phyloP scores from a whole-genome alignment of 2,797 vertebrate species.

The Oreonectes daqikongensis region DNA sequence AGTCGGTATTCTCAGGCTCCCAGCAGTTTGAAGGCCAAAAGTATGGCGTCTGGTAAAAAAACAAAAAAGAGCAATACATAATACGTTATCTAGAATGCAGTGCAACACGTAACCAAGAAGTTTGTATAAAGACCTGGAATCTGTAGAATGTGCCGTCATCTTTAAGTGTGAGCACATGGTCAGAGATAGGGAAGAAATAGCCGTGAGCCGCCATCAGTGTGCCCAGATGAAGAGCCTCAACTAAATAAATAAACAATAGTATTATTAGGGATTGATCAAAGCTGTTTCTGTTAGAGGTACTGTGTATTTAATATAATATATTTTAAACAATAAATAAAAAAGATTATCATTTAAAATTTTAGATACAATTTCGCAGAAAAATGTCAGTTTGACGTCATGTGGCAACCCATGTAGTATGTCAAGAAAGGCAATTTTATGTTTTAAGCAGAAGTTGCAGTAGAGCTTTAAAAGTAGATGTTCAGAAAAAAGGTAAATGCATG shows the following conservation, averaged over 20 bases:
- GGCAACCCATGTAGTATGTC: too few relatives aligned
- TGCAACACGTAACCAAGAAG: too few relatives aligned
- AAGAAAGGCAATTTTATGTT: too few relatives aligned
- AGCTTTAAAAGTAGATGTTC: not conserved
- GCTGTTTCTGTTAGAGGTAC: not conserved
- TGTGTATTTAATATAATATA: too few relatives aligned
- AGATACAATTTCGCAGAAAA: too few relatives aligned
- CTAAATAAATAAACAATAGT: slow-evolving; percentile 64
- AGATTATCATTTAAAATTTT: too few relatives aligned
- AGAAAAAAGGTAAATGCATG: too few relatives aligned
- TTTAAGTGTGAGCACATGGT: slow-evolving; percentile 94
- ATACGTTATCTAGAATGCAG: not conserved
- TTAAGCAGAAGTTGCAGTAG: too few relatives aligned
- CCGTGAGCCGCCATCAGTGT: slow-evolving; percentile 96
- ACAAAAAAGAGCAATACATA: slow-evolving; percentile 39
- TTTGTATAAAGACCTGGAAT: too few relatives aligned
- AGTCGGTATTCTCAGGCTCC: slow-evolving; percentile 90
- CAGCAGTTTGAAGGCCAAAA: slow-evolving; percentile 91
- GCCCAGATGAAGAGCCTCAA: slow-evolving; percentile 93
- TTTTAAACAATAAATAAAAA: too few relatives aligned
- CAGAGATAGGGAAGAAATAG: slow-evolving; percentile 98
- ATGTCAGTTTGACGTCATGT: too few relatives aligned
- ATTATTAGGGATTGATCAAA: not conserved
- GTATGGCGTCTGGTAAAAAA: slow-evolving; percentile 80
- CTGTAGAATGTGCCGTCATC: slow-evolving; percentile 97